phyloP scores from a whole-genome alignment of 2,797 vertebrate genomes.

The Spinibarbus caldwelli region DNA sequence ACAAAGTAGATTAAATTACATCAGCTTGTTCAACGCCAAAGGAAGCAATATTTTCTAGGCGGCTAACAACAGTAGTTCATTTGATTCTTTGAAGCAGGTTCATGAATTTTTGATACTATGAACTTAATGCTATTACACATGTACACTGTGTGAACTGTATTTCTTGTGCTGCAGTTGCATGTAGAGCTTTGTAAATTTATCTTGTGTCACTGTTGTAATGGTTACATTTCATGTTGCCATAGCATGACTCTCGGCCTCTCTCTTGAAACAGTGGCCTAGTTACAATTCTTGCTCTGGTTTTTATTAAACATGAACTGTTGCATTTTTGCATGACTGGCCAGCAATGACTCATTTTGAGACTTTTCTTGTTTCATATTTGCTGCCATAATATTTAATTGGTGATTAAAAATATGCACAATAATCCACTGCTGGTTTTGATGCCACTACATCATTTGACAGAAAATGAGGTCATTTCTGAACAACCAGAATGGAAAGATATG shows the following conservation, averaged over 20 bases:
- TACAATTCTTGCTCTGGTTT: conserved; percentile 30
- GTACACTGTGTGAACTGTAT: conserved; percentile 1
- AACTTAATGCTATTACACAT: background rate
- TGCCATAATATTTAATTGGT: conserved; percentile 4
- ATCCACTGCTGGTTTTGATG: conserved; percentile 13
- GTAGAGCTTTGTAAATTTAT: conserved; percentile 34
- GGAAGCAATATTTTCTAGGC: background rate
- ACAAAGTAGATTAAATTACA: background rate
- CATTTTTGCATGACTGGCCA: conserved; percentile 35
- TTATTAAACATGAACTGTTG: conserved; percentile 24
- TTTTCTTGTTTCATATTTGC: conserved; percentile 27
- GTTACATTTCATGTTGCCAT: conserved; percentile 35
- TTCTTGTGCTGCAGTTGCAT: conserved; percentile 41
- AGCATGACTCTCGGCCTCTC: conserved; percentile 23
- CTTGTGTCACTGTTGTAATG: conserved; percentile 43
- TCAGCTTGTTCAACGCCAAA: background rate
- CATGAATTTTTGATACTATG: background rate
- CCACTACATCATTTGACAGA: conserved; percentile 3
- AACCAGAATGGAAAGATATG: conserved; percentile 35
- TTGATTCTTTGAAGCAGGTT: conserved; percentile 1
- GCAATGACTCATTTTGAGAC: conserved; percentile 33
- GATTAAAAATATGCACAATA: conserved; percentile 23
- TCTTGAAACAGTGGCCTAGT: conserved; percentile 30
- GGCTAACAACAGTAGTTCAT: background rate
- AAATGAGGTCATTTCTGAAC: conserved; percentile 26